Evolutionary conservation across 2,888 invertebrate genomes (phyloP).

Genomic region (Blastobasis adustella): DNA sequence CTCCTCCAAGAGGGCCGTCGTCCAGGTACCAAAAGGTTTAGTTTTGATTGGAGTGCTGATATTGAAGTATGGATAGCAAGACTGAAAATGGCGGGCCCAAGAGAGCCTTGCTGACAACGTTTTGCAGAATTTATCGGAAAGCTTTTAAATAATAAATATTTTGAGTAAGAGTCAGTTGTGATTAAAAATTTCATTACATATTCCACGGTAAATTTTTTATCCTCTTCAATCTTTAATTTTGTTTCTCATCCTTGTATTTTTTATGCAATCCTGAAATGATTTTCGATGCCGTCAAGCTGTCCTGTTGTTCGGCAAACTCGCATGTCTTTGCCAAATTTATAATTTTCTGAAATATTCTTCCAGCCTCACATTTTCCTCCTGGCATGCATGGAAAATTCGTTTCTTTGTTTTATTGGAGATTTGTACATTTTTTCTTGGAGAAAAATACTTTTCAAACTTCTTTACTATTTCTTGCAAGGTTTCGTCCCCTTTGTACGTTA

Average conservation of each 20-base stretch:
- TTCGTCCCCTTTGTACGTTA: not conserved
- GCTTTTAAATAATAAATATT: no score
- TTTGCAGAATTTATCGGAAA: no score
- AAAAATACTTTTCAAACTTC: not conserved
- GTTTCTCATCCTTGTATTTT: conserved; percentile 1
- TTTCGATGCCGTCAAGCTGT: not conserved
- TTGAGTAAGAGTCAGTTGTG: not conserved
- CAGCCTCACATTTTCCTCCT: not conserved
- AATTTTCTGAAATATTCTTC: conserved; percentile 2
- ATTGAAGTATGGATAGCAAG: no score
- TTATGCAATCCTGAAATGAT: not conserved
- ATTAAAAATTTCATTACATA: not conserved
- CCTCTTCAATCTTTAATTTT: not conserved
- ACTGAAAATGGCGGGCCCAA: no score
- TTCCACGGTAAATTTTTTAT: not conserved
- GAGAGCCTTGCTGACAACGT: no score
- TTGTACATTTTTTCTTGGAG: not conserved
- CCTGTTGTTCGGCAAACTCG: not conserved
- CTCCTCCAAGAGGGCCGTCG: no score
- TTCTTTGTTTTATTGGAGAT: no score
- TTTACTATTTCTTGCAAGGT: not conserved
- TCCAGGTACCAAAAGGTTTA: no score
- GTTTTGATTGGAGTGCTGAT: no score
- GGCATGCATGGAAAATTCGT: not conserved
- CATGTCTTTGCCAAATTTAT: conserved; percentile 1